Evolutionary conservation across 2,888 invertebrate genomes (phyloP), one percentile per base, ranked within the genome.

Genomic region (Orchesellides sinensis): DNA sequence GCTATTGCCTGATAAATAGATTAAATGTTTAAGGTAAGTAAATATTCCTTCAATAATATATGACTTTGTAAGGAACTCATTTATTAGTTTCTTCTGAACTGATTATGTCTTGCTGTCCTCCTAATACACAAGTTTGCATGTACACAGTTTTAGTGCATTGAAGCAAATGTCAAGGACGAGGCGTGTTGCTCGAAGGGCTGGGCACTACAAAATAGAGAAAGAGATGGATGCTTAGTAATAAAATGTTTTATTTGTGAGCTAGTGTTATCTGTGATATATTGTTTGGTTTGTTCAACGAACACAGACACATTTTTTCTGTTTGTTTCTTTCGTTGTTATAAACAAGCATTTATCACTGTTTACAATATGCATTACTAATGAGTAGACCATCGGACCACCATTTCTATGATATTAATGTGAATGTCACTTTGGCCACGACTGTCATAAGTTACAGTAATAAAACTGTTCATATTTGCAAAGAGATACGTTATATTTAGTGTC

Each of bases 101-200:
- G n/a, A n/a, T n/a, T n/a, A n/a, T n/a, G n/a, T n/a, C n/a, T n/a
- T n/a, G n/a, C n/a, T n/a, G n/a, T n/a, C n/a, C n/a, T n/a, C n/a
- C n/a, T n/a, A n/a, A n/a, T n/a, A n/a, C n/a, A n/a, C n/a, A n/a
- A n/a, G n/a, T n/a, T n/a, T n/a, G n/a, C n/a, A n/a, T n/a, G n/a
- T n/a, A n/a, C n/a, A n/a, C n/a, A n/a, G n/a, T n/a, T n/a, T n/a
- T n/a, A n/a, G n/a, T n/a, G n/a, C 56, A 70, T 25, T 72, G 61
- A 73, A 63, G 49, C 73, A 74, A 74, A 74, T 74, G 73, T 74
- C 73, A 74, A 74, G 73, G 73, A 74, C 73, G 63, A 74, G 73
- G 73, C 73, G 73, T n/a, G n/a, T 74, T 52, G 73, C 73, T 74
- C 32, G 52, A 63, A 74, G 73, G 73, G 73, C 63, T 74, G 73